Evolutionary conservation across 2,797 vertebrate genomes (phyloP).

Genomic region (Myotis daubentonii): DNA sequence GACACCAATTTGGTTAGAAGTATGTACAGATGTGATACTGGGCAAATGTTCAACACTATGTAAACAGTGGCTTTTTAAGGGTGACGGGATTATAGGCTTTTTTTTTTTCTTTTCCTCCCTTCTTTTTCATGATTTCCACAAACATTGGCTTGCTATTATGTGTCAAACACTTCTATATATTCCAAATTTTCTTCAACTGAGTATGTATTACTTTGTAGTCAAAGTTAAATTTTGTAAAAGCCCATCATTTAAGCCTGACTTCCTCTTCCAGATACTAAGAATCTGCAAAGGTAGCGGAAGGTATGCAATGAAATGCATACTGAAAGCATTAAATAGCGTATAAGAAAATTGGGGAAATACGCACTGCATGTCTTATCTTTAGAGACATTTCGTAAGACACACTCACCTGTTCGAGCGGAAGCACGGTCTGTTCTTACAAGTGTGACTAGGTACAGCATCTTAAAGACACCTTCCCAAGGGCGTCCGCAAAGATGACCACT

Average conservation of each 20-base stretch:
- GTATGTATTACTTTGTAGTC: background rate
- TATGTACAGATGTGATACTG: background rate
- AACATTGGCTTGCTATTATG: background rate
- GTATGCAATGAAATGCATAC: background rate
- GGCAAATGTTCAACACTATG: background rate
- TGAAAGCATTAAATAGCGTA: background rate
- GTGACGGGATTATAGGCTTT: background rate
- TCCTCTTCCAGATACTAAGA: conserved; percentile 6
- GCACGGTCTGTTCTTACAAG: background rate
- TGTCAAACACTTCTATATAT: background rate
- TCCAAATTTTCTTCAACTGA: background rate
- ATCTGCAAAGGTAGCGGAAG: background rate
- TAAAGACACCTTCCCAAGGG: background rate
- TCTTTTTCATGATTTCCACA: conserved; percentile 33
- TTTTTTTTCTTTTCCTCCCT: no score
- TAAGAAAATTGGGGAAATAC: background rate
- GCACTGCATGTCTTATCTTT: background rate
- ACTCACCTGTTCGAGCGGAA: background rate
- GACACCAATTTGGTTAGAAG: background rate
- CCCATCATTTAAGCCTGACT: background rate
- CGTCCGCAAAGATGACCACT: background rate
- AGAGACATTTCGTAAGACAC: background rate
- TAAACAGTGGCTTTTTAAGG: conserved; percentile 2
- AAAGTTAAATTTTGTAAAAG: background rate
- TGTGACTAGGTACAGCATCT: background rate